These are phyloP conservation scores for Sminthopsis crassicaudata DNA, from an alignment of 2,113 vertebrate genomes.

Conservation along the genomic window DNA sequence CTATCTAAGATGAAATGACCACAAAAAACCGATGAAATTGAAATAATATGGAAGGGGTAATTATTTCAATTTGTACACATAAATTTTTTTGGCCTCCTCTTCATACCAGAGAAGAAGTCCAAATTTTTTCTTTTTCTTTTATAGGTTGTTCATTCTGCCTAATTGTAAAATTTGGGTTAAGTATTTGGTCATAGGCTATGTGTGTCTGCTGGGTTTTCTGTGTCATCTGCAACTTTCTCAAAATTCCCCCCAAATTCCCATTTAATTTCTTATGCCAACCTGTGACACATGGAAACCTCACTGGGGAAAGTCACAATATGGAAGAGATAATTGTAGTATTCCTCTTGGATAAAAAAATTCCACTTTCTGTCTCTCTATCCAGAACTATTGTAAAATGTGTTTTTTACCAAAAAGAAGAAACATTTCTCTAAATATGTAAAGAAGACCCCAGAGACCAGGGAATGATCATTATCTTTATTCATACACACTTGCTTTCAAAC, in stretches of 20 bases:
- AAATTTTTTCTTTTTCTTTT: background rate
- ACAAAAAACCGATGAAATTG: background rate
- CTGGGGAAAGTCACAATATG: background rate
- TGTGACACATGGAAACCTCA: background rate
- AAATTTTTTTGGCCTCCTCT: background rate
- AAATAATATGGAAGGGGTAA: too few species aligned
- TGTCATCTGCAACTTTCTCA: background rate
- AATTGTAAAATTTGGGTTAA: background rate
- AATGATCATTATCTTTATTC: constrained; percentile 84
- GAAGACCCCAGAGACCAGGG: constrained; percentile 27
- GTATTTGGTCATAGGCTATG: background rate
- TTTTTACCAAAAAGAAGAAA: background rate
- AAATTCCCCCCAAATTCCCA: background rate
- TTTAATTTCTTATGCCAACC: background rate
- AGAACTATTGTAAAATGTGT: background rate
- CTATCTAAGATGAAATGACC: background rate
- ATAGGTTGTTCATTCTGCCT: background rate
- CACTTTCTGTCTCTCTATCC: background rate
- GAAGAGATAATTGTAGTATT: background rate
- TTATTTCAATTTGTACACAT: too few species aligned
- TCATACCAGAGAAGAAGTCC: background rate
- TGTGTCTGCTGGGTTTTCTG: background rate
- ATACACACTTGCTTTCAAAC: constrained; percentile 82
- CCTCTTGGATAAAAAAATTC: background rate
- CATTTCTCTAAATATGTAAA: background rate